A percentile compares a stretch with the other conserved stretches of the same genome.
phyloP scores from a whole-genome alignment of 2,797 vertebrate species.

The Siniperca undulata region DNA sequence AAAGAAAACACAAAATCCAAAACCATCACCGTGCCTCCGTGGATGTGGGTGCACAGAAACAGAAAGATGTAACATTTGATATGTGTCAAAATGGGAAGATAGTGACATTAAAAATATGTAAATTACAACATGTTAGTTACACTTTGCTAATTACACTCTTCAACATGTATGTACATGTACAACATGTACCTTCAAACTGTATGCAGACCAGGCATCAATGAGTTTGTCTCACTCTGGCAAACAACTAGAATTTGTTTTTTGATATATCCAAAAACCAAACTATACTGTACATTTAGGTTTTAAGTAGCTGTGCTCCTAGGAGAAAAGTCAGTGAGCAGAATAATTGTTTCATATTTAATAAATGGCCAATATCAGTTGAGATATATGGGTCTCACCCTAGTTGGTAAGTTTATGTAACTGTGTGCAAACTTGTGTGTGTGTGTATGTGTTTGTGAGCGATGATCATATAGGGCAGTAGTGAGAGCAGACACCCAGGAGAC shows the following conservation, averaged over 20 bases:
- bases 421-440: conserved; percentile 13
- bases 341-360: conserved; percentile 11
- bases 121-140: conserved; percentile 13
- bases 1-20: not conserved
- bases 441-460: conserved; percentile 17
- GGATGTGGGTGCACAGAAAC: not conserved
- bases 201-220: not conserved
- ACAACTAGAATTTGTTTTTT: too few relatives aligned
- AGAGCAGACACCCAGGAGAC: conserved; percentile 55
- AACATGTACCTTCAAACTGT: not conserved
- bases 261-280: not conserved
- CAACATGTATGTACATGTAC: not conserved
- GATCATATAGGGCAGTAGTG: conserved; percentile 58
- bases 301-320: not conserved
- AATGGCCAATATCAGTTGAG: conserved; percentile 1
- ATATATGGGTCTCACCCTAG: conserved; percentile 16
- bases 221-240: not conserved
- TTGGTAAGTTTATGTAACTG: conserved; percentile 21
- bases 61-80: not conserved
- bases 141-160: conserved; percentile 25
- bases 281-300: not conserved
- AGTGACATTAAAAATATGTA: not conserved
- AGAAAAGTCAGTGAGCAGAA: not conserved
- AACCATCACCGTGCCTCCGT: not conserved
- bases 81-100: not conserved